A percentile compares a stretch with the other conserved stretches of the same genome.
phyloP scores from a whole-genome alignment of 2,888 invertebrate species.

The Drosophila mimica region DNA sequence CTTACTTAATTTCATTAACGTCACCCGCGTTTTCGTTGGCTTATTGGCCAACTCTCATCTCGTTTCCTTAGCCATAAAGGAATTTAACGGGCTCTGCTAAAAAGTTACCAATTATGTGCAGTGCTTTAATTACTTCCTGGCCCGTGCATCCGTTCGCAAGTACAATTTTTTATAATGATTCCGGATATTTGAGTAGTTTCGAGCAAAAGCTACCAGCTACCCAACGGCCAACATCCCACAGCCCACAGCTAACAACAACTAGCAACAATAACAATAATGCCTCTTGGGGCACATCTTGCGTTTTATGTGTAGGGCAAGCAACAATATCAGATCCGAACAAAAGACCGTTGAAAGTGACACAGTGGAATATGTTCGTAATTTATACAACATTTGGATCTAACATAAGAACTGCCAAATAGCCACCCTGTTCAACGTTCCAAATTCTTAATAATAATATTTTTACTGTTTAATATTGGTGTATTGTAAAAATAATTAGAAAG shows the following conservation, averaged over 20 bases:
- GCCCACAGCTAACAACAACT: slow-evolving; percentile 40
- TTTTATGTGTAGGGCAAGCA: slow-evolving; percentile 53
- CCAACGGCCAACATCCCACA: slow-evolving; percentile 17
- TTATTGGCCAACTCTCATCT: slow-evolving; percentile 21
- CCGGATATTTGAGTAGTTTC: slow-evolving; percentile 79
- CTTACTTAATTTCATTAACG: slow-evolving; percentile 34
- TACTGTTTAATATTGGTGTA: neutral
- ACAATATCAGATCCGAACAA: slow-evolving; percentile 58
- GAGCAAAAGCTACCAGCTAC: slow-evolving; percentile 66
- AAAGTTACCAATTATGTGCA: slow-evolving; percentile 74
- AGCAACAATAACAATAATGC: slow-evolving; percentile 64
- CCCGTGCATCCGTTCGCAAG: slow-evolving; percentile 55
- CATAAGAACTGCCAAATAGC: neutral
- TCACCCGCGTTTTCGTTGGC: slow-evolving; percentile 24
- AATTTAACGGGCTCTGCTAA: slow-evolving; percentile 44
- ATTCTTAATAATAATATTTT: neutral
- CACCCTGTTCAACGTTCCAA: neutral
- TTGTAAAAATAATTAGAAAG: neutral
- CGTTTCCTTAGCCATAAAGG: slow-evolving; percentile 31
- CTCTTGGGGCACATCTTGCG: slow-evolving; percentile 47
- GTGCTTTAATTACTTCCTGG: slow-evolving; percentile 74
- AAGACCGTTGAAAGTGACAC: slow-evolving; percentile 39
- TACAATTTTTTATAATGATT: slow-evolving; percentile 77
- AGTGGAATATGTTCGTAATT: slow-evolving; percentile 28
- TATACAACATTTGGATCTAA: neutral